A percentile compares a stretch with the other conserved stretches of the same genome.
These are phyloP conservation scores for Dasypogon diadema DNA, from an alignment of 2,888 invertebrate species.

Conservation along the genomic window DNA sequence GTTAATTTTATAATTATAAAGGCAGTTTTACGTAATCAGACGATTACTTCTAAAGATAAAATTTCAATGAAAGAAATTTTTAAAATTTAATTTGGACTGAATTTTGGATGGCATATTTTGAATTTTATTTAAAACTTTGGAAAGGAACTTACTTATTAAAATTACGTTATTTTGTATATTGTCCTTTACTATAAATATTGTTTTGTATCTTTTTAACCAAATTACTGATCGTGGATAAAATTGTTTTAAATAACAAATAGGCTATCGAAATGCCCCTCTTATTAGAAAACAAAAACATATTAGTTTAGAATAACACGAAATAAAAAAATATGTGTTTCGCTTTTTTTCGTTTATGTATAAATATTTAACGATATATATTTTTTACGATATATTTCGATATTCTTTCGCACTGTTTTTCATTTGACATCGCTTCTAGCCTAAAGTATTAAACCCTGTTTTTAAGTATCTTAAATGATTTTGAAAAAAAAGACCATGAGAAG, in stretches of 20 bases:
- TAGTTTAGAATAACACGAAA: no score
- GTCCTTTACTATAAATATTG: neutral
- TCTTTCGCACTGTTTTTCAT: conserved; percentile 2
- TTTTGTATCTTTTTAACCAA: conserved; percentile 24
- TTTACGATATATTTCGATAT: conserved; percentile 30
- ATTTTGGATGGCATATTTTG: conserved; percentile 30
- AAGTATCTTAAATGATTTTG: neutral
- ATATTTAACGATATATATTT: conserved; percentile 9
- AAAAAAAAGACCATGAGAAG: neutral
- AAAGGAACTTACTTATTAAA: neutral
- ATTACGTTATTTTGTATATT: neutral
- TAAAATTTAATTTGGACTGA: conserved; percentile 29
- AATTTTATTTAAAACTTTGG: neutral
- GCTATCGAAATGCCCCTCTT: conserved; percentile 32
- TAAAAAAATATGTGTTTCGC: neutral
- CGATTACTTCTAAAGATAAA: neutral
- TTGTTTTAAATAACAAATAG: conserved; percentile 3
- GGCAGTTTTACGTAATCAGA: no score
- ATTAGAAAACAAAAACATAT: no score
- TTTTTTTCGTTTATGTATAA: conserved; percentile 17
- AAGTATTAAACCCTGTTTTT: conserved; percentile 32
- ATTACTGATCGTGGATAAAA: conserved; percentile 22
- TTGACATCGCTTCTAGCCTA: conserved; percentile 29
- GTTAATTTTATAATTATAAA: no score
- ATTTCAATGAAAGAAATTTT: conserved; percentile 23